Evolutionary conservation across 2,888 invertebrate genomes (phyloP).

Genomic region (Teleiodes luculella): DNA sequence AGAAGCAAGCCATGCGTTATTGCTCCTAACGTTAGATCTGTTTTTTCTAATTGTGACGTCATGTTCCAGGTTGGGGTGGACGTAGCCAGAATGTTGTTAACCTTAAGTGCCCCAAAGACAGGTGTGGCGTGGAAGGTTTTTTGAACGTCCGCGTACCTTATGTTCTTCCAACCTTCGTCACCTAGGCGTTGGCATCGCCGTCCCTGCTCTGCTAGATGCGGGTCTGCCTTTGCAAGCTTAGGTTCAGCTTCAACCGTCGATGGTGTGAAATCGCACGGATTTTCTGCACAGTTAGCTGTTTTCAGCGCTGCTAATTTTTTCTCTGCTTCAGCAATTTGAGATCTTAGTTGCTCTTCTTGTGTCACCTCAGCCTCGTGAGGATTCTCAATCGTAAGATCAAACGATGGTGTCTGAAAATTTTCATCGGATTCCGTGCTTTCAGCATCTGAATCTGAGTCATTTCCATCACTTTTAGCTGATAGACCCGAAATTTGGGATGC

Average conservation of each 20-base stretch:
- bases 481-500: background rate
- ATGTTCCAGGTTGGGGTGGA: background rate
- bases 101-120: background rate
- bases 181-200: background rate
- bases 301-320: background rate
- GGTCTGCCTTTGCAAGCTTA: background rate
- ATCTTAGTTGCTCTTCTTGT: background rate
- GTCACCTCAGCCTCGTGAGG: background rate
- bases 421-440: background rate
- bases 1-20: background rate
- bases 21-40: background rate
- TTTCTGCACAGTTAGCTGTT: background rate
- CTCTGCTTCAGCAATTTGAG: background rate
- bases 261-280: background rate
- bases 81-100: background rate
- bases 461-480: background rate
- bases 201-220: background rate
- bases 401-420: background rate
- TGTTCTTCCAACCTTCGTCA: background rate
- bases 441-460: background rate
- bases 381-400: background rate
- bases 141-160: background rate
- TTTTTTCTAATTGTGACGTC: background rate
- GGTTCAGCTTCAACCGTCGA: background rate
- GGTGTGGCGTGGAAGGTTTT: slow-evolving; percentile 10